Percentiles rank a stretch among this genome's conserved stretches.
Evolutionary conservation across 2,113 vertebrate species (phyloP).

Genomic region (Oryzias javanicus): DNA sequence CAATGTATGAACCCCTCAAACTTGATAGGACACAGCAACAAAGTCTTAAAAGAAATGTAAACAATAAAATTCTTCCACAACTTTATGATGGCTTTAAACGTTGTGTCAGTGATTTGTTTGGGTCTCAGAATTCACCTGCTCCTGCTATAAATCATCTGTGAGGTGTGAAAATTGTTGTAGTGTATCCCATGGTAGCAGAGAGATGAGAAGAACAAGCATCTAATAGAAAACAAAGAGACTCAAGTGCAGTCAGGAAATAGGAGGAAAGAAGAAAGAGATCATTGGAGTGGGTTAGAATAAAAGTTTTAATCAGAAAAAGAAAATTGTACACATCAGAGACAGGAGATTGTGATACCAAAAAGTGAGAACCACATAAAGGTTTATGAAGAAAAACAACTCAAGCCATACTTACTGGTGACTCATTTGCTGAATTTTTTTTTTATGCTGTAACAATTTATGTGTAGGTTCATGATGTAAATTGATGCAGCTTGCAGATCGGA

Average conservation of each 20-base stretch:
- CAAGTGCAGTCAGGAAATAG: conserved; percentile 36
- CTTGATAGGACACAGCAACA: conserved; percentile 11
- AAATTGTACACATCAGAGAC: conserved; percentile 39
- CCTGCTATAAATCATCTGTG: conserved; percentile 12
- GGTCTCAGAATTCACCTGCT: conserved; percentile 7
- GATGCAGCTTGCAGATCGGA: conserved; percentile 39
- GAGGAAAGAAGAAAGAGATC: conserved; percentile 54
- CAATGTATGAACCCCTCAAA: conserved; percentile 17
- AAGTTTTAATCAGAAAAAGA: conserved; percentile 67
- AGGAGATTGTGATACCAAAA: conserved; percentile 12
- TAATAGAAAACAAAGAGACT: conserved; percentile 7
- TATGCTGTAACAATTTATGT: conserved; percentile 26
- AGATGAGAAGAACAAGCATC: conserved; percentile 22
- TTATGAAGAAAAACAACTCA: conserved; percentile 28
- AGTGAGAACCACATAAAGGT: conserved; percentile 36
- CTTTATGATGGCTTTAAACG: background rate
- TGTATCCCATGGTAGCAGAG: conserved; percentile 11
- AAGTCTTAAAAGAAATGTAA: conserved; percentile 12
- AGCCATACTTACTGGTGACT: too few relatives aligned
- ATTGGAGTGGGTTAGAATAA: conserved; percentile 44
- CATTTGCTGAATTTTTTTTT: conserved; percentile 3
- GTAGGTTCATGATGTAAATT: conserved; percentile 29
- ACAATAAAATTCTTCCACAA: conserved; percentile 15
- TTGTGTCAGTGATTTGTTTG: conserved; percentile 19
- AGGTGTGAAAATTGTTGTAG: conserved; percentile 10